phyloP scores from a whole-genome alignment of 2,888 invertebrate genomes.

The Scelioninae gen. 2 region DNA sequence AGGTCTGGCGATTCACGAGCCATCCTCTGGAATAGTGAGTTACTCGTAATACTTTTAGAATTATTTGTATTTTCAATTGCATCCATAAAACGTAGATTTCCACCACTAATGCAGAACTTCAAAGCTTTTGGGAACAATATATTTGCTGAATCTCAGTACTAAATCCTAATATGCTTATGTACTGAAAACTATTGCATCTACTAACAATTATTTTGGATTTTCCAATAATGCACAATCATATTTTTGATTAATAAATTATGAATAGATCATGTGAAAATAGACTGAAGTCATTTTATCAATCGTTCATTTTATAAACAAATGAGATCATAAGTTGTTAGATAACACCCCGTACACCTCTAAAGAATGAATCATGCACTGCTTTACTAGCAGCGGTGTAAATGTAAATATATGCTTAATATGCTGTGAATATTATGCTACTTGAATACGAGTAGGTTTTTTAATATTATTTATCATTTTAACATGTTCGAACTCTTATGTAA shows the following conservation, averaged over 20 bases:
- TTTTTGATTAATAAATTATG: constrained; percentile 13
- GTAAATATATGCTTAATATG: constrained; percentile 43
- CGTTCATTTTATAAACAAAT: constrained; percentile 40
- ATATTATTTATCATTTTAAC: background rate
- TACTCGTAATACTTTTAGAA: constrained; percentile 47
- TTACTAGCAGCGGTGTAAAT: constrained; percentile 51
- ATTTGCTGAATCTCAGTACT: constrained; percentile 31
- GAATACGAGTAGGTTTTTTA: constrained; percentile 35
- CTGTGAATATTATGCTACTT: constrained; percentile 49
- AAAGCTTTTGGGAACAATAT: constrained; percentile 46
- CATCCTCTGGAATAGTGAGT: constrained; percentile 91
- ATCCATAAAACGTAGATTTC: constrained; percentile 49
- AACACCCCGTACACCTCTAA: constrained; percentile 35
- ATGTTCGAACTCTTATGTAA: background rate
- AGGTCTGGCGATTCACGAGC: constrained; percentile 87
- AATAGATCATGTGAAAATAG: constrained; percentile 20
- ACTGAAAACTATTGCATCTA: constrained; percentile 33
- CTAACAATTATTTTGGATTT: constrained; percentile 44
- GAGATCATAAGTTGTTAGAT: constrained; percentile 32
- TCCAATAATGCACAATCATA: constrained; percentile 32
- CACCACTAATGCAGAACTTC: constrained; percentile 43
- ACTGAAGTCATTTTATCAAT: constrained; percentile 35
- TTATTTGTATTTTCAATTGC: constrained; percentile 48
- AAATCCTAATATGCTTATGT: constrained; percentile 36
- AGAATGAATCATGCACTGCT: constrained; percentile 39